Evolutionary conservation across 53 echinoderm and acorn worm species (phyloP).

Genomic region (Zoroaster sp.): DNA sequence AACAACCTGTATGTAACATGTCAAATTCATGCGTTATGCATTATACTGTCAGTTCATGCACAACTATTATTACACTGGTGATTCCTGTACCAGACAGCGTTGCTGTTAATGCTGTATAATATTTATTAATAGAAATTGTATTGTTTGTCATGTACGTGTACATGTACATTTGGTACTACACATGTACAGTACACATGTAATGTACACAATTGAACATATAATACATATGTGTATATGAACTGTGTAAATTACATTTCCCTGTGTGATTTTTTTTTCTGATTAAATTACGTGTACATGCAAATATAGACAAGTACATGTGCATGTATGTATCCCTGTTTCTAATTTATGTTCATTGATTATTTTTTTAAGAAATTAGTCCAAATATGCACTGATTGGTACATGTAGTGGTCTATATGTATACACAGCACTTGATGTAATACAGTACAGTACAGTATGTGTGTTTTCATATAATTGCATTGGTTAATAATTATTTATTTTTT

Average conservation of each 20-base stretch:
- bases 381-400: no score
- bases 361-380: no score
- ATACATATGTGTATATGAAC: neutral
- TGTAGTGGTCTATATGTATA: no score
- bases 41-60: no score
- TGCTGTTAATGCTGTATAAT: neutral
- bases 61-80: neutral
- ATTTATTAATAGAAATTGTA: neutral
- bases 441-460: no score
- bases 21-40: neutral
- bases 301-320: no score
- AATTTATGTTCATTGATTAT: no score
- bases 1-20: constrained; percentile 9
- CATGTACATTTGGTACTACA: neutral
- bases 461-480: no score
- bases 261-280: neutral
- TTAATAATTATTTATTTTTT: no score
- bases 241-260: neutral
- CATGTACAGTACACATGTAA: neutral
- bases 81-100: neutral
- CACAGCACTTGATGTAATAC: no score
- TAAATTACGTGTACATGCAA: no score
- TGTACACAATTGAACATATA: neutral
- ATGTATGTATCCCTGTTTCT: no score
- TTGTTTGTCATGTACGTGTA: neutral